These are phyloP conservation scores for Nemopilema nomurai DNA, from an alignment of 30 jellyfish, hydroid and myxozoan species.

Conservation along the genomic window DNA sequence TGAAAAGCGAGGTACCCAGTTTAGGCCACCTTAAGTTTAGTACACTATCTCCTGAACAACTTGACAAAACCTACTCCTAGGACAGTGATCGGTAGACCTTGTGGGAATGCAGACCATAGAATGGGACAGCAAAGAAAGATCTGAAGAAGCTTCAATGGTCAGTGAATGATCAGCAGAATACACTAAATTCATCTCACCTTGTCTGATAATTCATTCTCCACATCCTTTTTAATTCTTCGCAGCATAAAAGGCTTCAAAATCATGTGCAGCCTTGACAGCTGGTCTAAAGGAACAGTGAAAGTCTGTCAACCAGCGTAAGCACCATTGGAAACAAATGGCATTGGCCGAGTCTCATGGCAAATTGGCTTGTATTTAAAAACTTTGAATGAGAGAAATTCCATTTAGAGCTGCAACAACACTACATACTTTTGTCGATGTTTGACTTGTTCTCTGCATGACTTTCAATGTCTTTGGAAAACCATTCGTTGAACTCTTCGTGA, in stretches of 20 bases:
- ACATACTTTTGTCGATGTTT: slow-evolving; percentile 88
- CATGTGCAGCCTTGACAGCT: slow-evolving; percentile 97
- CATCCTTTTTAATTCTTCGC: slow-evolving; percentile 94
- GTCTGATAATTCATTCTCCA: slow-evolving; percentile 94
- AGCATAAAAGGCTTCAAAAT: slow-evolving; percentile 94
- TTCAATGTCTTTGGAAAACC: slow-evolving; percentile 99
- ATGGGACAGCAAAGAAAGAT: background rate
- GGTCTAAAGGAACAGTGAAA: slow-evolving; percentile 53
- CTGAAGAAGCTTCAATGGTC: background rate
- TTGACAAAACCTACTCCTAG: no score
- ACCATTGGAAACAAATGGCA: no score
- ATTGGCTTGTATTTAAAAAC: no score
- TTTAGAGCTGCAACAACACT: no score
- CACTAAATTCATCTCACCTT: slow-evolving; percentile 71
- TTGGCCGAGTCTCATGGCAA: no score
- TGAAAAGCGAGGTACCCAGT: slow-evolving; percentile 1
- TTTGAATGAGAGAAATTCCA: no score
- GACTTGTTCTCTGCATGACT: slow-evolving; percentile 93
- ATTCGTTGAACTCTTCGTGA: slow-evolving; percentile 98
- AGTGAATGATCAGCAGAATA: no score
- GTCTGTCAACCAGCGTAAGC: no score
- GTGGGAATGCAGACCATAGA: no score
- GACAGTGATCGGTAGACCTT: no score
- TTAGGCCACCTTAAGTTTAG: background rate
- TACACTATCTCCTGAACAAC: background rate